Evolutionary conservation across 2,888 invertebrate species (phyloP).

Genomic region (Chironomus tentans): DNA sequence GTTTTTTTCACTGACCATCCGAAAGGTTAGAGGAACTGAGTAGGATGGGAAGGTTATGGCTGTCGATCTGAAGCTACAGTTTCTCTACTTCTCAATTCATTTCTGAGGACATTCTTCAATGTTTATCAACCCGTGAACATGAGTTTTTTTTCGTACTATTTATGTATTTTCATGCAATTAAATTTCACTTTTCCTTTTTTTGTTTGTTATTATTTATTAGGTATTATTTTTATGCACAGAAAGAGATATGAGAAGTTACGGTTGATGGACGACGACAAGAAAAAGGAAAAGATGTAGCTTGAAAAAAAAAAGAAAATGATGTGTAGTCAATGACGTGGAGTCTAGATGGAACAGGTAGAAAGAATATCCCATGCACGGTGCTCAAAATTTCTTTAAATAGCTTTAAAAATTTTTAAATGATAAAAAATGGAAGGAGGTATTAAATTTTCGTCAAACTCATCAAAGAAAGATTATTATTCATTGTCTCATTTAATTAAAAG

Average conservation of each 20-base stretch:
- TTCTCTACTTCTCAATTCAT: background rate
- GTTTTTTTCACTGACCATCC: conserved; percentile 17
- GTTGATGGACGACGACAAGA: too few relatives aligned
- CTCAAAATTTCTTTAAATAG: too few relatives aligned
- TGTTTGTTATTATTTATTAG: background rate
- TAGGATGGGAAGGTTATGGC: background rate
- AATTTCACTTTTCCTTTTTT: background rate
- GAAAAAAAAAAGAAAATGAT: too few relatives aligned
- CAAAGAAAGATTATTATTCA: conserved; percentile 12
- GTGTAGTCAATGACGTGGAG: too few relatives aligned
- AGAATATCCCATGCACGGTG: too few relatives aligned
- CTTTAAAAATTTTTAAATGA: too few relatives aligned
- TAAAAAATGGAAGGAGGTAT: background rate
- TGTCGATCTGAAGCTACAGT: background rate
- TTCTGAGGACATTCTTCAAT: background rate
- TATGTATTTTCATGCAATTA: background rate
- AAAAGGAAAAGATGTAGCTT: too few relatives aligned
- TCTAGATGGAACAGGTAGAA: too few relatives aligned
- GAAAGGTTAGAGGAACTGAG: background rate
- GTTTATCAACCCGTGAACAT: background rate
- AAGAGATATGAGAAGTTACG: too few relatives aligned
- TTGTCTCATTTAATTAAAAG: conserved; percentile 19
- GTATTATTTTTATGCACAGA: background rate
- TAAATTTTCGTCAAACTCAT: conserved; percentile 5
- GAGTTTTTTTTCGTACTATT: background rate